Evolutionary conservation across 2,888 invertebrate species (phyloP), one percentile per base, ranked within the genome.

Genomic region (Polyploca ridens): DNA sequence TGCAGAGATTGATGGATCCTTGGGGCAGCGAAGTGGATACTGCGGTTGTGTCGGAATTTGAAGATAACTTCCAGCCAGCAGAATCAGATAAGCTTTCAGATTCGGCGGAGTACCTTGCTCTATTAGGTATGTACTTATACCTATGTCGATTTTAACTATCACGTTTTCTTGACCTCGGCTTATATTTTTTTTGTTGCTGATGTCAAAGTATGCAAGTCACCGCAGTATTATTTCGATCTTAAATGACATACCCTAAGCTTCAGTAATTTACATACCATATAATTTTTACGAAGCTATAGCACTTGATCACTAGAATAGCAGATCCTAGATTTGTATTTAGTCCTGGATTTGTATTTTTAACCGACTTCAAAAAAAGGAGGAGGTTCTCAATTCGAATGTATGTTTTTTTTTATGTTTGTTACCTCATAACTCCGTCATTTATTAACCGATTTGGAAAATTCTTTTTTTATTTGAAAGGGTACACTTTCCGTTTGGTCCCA

Each of bases 61-160:
- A 96, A 86, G 95, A 96, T 76, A 93, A 95, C 84, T 95, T 95
- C 78, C 85, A 89, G 71, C 90, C 94, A 41, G 78, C 82, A 35
- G 78, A 86, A 66, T 78, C 75, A 62, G 85, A 87, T 64, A 94
- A 92, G 71, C 86, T 96, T 64, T 94, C 95, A 0, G 96, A 96
- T 79, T 96, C 96, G 1, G 94, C 95, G 13, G 94, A 95, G 78
- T 96, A 96, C 86, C 88, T 97, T 64, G 95, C 96, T 68, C 88
- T 95, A 71, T 94, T 97, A 76, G 96, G 46, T 46, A 54, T 96
- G 46, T 46, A 54, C 19, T 10, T 54, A 8, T 3, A n/a, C n/a
- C n/a, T 54, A 19, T 3, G 3, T 3, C 10, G 5, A 49, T 7
- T 46, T 54, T 27, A 2, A 1, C 27, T 1, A 27, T 27, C 16